Evolutionary conservation across 2,888 invertebrate species (phyloP).

Genomic region (Dynastes maya): DNA sequence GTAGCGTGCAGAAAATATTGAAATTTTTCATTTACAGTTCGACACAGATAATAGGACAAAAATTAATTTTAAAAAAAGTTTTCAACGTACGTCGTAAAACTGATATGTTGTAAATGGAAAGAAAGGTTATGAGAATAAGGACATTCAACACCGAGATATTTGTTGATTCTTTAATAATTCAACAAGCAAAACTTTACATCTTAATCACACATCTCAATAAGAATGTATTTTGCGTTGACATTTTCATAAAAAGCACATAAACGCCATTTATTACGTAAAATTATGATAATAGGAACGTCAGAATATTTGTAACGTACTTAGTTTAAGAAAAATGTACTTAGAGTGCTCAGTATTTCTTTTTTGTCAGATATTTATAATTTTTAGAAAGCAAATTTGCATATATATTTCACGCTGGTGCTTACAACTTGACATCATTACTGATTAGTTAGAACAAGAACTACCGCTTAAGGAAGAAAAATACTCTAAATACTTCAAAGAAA

Average conservation of each 20-base stretch:
- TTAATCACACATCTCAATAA: conserved; percentile 13
- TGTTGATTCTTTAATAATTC: background rate
- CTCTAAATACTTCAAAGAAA: too few relatives aligned
- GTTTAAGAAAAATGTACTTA: too few relatives aligned
- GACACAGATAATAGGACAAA: conserved; percentile 29
- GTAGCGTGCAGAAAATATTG: conserved; percentile 43
- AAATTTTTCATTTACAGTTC: conserved; percentile 39
- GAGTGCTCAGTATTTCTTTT: too few relatives aligned
- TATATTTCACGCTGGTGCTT: too few relatives aligned
- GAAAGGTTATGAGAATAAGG: conserved; percentile 41
- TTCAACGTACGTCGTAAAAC: conserved; percentile 18
- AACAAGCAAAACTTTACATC: background rate
- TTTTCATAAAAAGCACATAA: background rate
- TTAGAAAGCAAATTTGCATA: too few relatives aligned
- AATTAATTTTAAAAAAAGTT: conserved; percentile 1
- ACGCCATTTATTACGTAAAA: too few relatives aligned
- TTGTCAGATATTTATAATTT: too few relatives aligned
- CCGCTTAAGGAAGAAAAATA: too few relatives aligned
- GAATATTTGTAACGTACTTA: too few relatives aligned
- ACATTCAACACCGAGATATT: conserved; percentile 10
- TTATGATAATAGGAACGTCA: too few relatives aligned
- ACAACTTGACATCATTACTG: too few relatives aligned
- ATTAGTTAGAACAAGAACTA: too few relatives aligned
- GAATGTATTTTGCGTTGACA: background rate
- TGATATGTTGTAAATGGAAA: background rate